Base-by-base conservation (phyloP, 2,888 invertebrate species). In the Xestia ashworthii region DNA sequence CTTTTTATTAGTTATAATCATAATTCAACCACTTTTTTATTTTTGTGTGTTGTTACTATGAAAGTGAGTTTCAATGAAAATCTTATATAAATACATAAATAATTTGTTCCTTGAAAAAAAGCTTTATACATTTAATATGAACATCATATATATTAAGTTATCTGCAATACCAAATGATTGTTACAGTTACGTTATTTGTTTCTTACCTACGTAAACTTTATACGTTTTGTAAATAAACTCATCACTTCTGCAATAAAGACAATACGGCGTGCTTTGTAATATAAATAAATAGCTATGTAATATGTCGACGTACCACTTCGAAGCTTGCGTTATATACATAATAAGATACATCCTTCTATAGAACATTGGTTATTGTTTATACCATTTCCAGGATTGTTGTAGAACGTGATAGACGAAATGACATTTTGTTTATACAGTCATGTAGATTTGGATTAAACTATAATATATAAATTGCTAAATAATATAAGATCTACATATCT, bases 231-330 rank as follows among this genome's bases (percentile, higher is more conserved):
- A 88, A 82, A 88, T 88, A 89, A 78, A 79, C 58, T 83, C 77
- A 69, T 83, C 78, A 90, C 79, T 83, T 91, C 91, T 92, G 92
- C 91, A 94, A 93, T 92, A 94, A 94, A 92, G 96, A 95, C 95
- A 96, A 96, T 95, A 95, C 92, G 91, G 90, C 88, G 95, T 95
- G 95, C 95, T 96, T 95, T 95, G 93, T 94, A 93, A 89, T 88
- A 91, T 92, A 92, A 91, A 89, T 89, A 89, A 87, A 89, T 92
- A 91, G 88, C 76, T 90, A 87, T 89, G 84, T 88, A 86, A 86
- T 85, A 83, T 77, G 72, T 80, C 60, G 76, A 85, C 72, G 72
- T 80, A 82, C 16, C 44, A n/a, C 53, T 88, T 60, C 71, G 46
- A 83, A 78, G 77, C 81, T 87, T 87, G 60, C 55, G 82, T 80